These are phyloP conservation scores for Alfaro cultratus DNA, from an alignment of 2,797 vertebrate species.

Conservation along the genomic window DNA sequence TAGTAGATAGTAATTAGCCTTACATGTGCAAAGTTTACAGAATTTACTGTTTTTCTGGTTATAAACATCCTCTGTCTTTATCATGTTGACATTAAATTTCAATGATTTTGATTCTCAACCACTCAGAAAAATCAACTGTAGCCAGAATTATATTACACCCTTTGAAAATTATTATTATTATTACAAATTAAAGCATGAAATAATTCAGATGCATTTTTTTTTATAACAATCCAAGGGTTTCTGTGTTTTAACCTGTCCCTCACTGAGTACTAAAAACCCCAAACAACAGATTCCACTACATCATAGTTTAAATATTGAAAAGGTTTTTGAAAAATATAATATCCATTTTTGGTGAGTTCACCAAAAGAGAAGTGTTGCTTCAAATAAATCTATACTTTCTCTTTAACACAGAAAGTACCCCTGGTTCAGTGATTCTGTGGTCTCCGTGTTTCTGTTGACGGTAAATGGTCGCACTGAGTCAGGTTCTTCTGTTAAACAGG, in stretches of 20 bases:
- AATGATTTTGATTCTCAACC: no score
- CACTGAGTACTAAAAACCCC: neutral
- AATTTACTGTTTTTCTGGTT: neutral
- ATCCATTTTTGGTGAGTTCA: neutral
- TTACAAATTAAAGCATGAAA: no score
- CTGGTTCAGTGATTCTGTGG: neutral
- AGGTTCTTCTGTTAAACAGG: neutral
- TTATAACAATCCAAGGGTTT: no score
- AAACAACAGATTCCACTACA: neutral
- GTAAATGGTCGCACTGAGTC: neutral
- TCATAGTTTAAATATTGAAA: neutral
- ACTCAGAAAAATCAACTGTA: no score
- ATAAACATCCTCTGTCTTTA: no score
- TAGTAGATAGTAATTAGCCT: neutral
- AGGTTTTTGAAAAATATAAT: neutral
- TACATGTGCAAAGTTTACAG: neutral
- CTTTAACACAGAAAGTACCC: neutral
- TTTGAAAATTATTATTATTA: no score
- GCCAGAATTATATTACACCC: no score
- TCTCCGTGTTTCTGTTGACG: neutral
- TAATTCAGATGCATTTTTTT: no score
- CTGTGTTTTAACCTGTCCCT: no score
- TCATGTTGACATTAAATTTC: no score
- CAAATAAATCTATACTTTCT: neutral
- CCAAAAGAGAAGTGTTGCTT: neutral